These are phyloP conservation scores for Epizoanthus stellaris DNA, from an alignment of 92 coral and sea anemone species.

Conservation along the genomic window DNA sequence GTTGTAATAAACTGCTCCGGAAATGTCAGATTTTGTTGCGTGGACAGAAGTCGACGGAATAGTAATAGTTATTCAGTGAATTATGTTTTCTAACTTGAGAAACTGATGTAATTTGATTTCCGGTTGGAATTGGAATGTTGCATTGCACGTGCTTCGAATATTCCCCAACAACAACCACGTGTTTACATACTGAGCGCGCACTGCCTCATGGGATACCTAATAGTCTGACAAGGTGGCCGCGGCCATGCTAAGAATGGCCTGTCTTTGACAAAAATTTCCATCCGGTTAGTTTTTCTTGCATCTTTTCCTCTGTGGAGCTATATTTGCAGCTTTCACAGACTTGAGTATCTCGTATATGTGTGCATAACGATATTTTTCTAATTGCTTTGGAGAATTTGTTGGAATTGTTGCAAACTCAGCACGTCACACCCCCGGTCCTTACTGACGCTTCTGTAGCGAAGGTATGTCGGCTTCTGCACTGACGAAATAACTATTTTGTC, in stretches of 20 bases:
- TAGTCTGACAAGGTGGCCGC: slow-evolving; percentile 92
- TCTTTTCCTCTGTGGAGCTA: slow-evolving; percentile 64
- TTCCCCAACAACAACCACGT: slow-evolving; percentile 85
- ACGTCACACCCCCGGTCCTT: slow-evolving; percentile 98
- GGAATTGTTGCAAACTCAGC: slow-evolving; percentile 81
- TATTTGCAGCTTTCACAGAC: slow-evolving; percentile 43
- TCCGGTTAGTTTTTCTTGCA: slow-evolving; percentile 87
- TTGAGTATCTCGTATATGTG: slow-evolving; percentile 44
- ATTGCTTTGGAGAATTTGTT: slow-evolving; percentile 33
- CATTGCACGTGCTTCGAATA: slow-evolving; percentile 65
- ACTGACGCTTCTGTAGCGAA: slow-evolving; percentile 45
- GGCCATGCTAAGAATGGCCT: slow-evolving; percentile 98
- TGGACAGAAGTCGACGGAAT: not conserved
- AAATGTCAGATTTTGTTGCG: not conserved
- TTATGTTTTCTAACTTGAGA: slow-evolving; percentile 1
- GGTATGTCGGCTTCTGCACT: slow-evolving; percentile 72
- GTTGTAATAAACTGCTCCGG: not conserved
- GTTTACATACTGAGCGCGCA: slow-evolving; percentile 74
- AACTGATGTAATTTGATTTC: slow-evolving; percentile 4
- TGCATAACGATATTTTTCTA: slow-evolving; percentile 61
- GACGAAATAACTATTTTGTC: slow-evolving; percentile 63
- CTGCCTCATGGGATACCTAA: slow-evolving; percentile 74
- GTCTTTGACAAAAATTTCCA: slow-evolving; percentile 66
- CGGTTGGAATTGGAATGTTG: slow-evolving; percentile 47
- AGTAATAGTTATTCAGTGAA: not conserved